Evolutionary conservation across 2,113 vertebrate species (phyloP), one percentile per base, ranked within the genome.

Genomic region (Notothenia coriiceps): DNA sequence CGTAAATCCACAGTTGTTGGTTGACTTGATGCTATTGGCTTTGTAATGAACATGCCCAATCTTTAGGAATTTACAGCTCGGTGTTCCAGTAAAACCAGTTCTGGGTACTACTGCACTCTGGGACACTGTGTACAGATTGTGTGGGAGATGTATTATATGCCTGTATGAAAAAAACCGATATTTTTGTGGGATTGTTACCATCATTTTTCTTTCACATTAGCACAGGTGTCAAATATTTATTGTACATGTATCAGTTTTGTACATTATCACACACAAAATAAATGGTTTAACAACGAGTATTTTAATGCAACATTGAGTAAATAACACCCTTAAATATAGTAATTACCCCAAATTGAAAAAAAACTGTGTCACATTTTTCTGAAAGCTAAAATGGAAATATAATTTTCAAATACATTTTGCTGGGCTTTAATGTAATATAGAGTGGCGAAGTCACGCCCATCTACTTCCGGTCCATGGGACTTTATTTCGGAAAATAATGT

Each of bases 41-140:
- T 75, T 83, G 86, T 78, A 76, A 90, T 85, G 77, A 90, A 89
- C 59, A 61, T 76, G 80, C 59, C 50, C 25, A 77, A 71, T 63
- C 43, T 66, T 62, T 2, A 46, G 15, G 56, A 78, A 92, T 92
- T 84, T 87, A 86, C 73, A 52, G 65, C 82, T 50, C 10, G 1
- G 10, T 49, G 47, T 88, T 89, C 77, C 81, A 47, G 64, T 76
- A 52, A 83, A 75, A 13, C 57, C 64, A 49, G 43, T 83, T 74
- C 43, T 47, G 44, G 40, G 22, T 74, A 55, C 49, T 52, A 18
- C 55, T 46, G 66, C 3, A 5, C 64, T 29, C 35, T 40, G 35
- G 35, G 35, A 40, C 35, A 10, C 44, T 25, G 6, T 67, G 50
- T 6, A 6, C 29, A 52, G 49, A 70, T 69, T 29, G 35, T 60